Conservation (phyloP, 2,113 vertebrate species). For the Amblyopsis rosae region DNA sequence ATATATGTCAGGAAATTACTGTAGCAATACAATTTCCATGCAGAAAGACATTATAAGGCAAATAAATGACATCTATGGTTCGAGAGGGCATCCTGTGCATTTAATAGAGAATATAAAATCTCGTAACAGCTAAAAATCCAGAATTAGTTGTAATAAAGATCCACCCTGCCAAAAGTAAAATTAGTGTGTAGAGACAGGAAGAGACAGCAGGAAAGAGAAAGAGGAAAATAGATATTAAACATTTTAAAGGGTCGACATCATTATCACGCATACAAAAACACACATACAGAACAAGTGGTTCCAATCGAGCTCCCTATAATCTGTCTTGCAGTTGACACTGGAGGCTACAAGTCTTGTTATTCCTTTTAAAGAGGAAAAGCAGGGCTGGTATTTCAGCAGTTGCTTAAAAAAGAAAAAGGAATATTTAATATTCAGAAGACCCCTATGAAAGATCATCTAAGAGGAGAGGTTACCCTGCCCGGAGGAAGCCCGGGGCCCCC, state of each 20-base stretch:
- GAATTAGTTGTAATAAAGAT: conserved; percentile 48
- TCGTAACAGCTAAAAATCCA: conserved; percentile 50
- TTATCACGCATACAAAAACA: not conserved
- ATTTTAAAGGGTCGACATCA: not conserved
- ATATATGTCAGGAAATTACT: conserved; percentile 56
- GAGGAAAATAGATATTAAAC: conserved; percentile 16
- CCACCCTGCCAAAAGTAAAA: conserved; percentile 18
- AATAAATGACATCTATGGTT: conserved; percentile 52
- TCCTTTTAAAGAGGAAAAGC: conserved; percentile 31
- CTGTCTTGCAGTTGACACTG: conserved; percentile 27
- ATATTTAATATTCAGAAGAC: not conserved
- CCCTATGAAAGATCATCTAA: no score
- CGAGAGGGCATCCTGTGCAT: conserved; percentile 36
- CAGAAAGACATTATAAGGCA: conserved; percentile 39
- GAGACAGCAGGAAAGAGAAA: not conserved
- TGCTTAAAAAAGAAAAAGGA: not conserved
- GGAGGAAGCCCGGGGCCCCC: no score
- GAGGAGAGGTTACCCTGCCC: no score
- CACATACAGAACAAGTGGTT: conserved; percentile 1
- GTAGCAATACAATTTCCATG: conserved; percentile 39
- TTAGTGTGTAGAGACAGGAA: not conserved
- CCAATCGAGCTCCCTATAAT: conserved; percentile 10
- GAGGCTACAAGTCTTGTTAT: conserved; percentile 33
- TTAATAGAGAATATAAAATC: conserved; percentile 60
- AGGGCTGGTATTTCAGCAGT: conserved; percentile 14